Conservation (phyloP, 2,888 invertebrate genomes). For the Dicycla oo region DNA sequence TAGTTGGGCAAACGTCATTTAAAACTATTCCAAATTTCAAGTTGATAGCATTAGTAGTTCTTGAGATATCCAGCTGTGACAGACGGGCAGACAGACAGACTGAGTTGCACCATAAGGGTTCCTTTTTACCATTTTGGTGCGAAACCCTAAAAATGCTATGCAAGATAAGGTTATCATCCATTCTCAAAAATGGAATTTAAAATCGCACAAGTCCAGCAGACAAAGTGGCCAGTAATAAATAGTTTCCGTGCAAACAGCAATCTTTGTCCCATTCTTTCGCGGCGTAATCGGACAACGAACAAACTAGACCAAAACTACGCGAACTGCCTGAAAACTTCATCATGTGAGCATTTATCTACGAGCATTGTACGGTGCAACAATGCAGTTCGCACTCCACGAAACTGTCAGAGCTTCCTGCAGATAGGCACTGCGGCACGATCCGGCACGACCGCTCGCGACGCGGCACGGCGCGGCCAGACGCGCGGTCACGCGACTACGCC, state of each 20-base stretch:
- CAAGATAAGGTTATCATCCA: background rate
- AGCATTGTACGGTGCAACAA: slow-evolving; percentile 62
- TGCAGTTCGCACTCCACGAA: slow-evolving; percentile 64
- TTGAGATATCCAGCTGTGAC: no score
- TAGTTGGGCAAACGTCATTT: no score
- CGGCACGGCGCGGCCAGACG: slow-evolving; percentile 21
- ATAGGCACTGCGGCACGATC: slow-evolving; percentile 62
- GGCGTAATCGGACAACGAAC: slow-evolving; percentile 49
- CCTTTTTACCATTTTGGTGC: no score
- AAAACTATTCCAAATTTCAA: no score
- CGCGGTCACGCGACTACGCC: slow-evolving; percentile 42
- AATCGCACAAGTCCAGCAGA: slow-evolving; percentile 18
- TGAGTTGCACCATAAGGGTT: no score
- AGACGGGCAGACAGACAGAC: no score
- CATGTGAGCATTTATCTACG: slow-evolving; percentile 60
- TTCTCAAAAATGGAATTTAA: slow-evolving; percentile 25
- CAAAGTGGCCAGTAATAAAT: slow-evolving; percentile 45
- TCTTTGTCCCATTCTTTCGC: slow-evolving; percentile 59
- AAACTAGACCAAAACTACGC: slow-evolving; percentile 54
- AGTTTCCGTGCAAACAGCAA: slow-evolving; percentile 36
- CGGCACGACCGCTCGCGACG: slow-evolving; percentile 26
- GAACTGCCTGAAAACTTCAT: slow-evolving; percentile 57
- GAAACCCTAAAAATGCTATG: background rate
- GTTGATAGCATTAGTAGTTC: no score
- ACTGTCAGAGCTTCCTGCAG: slow-evolving; percentile 65